Conservation (phyloP, 2,113 vertebrate genomes). For the Phyllopteryx taeniolatus region DNA sequence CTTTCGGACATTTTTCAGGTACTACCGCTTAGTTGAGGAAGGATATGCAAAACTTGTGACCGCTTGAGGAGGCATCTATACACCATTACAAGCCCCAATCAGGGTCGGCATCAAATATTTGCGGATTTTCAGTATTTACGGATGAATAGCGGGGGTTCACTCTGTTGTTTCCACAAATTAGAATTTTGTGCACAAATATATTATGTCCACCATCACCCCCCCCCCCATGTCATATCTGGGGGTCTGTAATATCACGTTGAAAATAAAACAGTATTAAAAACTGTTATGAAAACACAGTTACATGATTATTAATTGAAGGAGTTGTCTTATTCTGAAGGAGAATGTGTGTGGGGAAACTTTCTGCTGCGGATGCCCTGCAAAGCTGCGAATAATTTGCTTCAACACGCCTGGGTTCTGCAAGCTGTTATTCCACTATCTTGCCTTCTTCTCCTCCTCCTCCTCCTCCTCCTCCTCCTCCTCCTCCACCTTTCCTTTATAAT, state of each 20-base stretch:
- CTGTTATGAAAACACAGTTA: not conserved
- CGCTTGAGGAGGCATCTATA: too few relatives aligned
- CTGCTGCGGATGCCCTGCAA: not conserved
- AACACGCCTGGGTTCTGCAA: conserved; percentile 29
- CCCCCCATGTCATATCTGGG: not conserved
- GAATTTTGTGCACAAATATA: not conserved
- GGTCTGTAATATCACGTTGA: not conserved
- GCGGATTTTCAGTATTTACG: too few relatives aligned
- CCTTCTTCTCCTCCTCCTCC: not conserved
- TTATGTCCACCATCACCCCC: not conserved
- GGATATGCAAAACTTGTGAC: too few relatives aligned
- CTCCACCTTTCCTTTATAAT: not conserved
- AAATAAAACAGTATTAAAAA: not conserved
- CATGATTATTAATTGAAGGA: accelerated
- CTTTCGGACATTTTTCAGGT: too few relatives aligned
- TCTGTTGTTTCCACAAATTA: not conserved
- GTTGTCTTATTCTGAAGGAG: conserved; percentile 35
- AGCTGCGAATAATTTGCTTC: conserved; percentile 33
- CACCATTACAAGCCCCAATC: too few relatives aligned
- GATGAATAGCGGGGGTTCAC: not conserved
- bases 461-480: not conserved
- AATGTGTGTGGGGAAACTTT: not conserved
- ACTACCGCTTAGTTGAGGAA: too few relatives aligned
- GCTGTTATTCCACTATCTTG: conserved; percentile 5
- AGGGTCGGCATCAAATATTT: too few relatives aligned